A percentile compares a stretch with the other conserved stretches of the same genome.
These are phyloP conservation scores for Luidia sarsii DNA, from an alignment of 53 echinoderm and acorn worm species.

Conservation along the genomic window DNA sequence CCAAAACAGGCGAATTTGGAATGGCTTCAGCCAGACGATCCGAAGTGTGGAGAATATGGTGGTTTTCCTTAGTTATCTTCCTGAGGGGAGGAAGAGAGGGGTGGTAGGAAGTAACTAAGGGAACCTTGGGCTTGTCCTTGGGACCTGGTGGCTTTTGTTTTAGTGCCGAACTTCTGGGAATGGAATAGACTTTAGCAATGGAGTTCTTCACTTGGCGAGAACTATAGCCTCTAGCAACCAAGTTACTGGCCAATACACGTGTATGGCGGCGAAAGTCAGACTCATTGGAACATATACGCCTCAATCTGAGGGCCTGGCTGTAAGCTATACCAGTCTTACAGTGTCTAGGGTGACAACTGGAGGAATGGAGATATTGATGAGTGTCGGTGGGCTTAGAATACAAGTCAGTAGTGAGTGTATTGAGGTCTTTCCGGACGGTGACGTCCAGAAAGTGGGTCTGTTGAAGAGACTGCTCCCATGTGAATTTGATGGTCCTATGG, in stretches of 20 bases:
- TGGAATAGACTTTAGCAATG: too few species aligned
- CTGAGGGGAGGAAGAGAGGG: too few species aligned
- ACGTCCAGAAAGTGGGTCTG: slow-evolving; percentile 8
- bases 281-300: slow-evolving; percentile 17
- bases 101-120: too few species aligned
- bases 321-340: slow-evolving; percentile 26
- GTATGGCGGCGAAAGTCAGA: not conserved
- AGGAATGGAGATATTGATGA: slow-evolving; percentile 25
- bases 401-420: not conserved
- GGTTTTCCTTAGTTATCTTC: too few species aligned
- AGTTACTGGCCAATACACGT: not conserved
- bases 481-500: slow-evolving; percentile 22
- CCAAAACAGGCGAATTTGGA: too few species aligned
- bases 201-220: too few species aligned
- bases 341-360: slow-evolving; percentile 19
- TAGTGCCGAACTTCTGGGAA: too few species aligned
- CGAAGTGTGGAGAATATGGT: too few species aligned
- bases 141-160: too few species aligned
- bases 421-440: not conserved
- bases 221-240: not conserved
- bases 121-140: too few species aligned
- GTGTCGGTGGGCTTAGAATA: slow-evolving; percentile 22
- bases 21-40: too few species aligned
- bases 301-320: slow-evolving; percentile 21
- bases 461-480: not conserved